Conservation (phyloP, 2,113 vertebrate species). For the Sialia sialis region DNA sequence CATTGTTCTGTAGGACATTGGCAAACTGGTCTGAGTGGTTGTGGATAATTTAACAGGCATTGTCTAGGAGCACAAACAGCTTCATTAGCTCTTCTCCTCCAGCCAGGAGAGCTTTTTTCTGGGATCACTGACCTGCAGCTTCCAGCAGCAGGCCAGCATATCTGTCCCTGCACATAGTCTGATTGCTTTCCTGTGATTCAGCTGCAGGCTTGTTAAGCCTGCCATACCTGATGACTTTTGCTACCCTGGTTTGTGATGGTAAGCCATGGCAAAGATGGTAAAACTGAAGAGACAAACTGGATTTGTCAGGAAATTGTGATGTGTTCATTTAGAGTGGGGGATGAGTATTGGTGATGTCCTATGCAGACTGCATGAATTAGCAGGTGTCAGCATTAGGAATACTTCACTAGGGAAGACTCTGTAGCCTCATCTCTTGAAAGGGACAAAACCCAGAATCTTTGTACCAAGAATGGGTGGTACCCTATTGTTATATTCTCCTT, state of each 20-base stretch:
- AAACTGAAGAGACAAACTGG: background rate
- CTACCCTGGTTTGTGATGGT: background rate
- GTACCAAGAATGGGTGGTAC: background rate
- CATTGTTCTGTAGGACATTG: background rate
- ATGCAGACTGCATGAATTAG: background rate
- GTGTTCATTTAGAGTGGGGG: background rate
- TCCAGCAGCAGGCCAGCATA: background rate
- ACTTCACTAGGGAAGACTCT: background rate
- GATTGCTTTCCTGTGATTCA: background rate
- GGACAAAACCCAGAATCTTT: background rate
- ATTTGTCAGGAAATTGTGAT: background rate
- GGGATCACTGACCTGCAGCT: background rate
- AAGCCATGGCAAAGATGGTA: background rate
- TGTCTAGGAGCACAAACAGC: background rate
- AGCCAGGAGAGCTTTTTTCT: background rate
- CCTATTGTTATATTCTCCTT: background rate
- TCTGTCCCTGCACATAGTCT: background rate
- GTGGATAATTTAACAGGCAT: background rate
- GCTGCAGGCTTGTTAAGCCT: background rate
- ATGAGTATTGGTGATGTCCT: background rate
- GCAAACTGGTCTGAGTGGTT: background rate
- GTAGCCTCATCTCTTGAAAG: background rate
- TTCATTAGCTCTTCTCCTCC: background rate
- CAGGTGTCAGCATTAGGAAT: background rate
- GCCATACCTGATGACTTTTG: background rate